Evolutionary conservation across 2,888 invertebrate genomes (phyloP), one percentile per base, ranked within the genome.

Genomic region (Helicoverpa assulta): DNA sequence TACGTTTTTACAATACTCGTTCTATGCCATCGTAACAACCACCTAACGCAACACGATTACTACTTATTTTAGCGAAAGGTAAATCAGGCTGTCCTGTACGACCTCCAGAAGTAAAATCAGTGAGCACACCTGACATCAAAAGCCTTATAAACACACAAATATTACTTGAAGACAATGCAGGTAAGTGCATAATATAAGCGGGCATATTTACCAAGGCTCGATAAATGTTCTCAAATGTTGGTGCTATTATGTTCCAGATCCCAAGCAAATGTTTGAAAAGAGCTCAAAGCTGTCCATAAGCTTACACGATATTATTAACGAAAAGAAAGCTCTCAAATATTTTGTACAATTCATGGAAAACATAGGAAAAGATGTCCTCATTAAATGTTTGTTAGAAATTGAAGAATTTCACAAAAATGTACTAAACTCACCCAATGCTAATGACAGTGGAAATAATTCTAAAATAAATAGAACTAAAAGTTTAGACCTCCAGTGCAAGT

Each of bases 341-440:
- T 98, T 99, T 90, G 96, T 98, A 66, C 98, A 98, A 86, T 99
- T 97, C 91, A 97, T 99, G 96, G 98, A 98, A 86, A 96, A 97
- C n/a, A 96, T 97, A 78, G 97, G 97, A 68, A 96, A 97, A 65
- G 92, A 97, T 66, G 92, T 96, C 21, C 94, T 97, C 43, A 96
- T 98, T 1, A 97, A 97, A 89, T 98, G 98, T 90, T 98, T 97
- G 97, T 89, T 98, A 78, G 98, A 98, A 85, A 96, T 98, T 55
- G 97, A 98, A 86, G 96, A 96, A 82, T 97, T 98, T 84, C 96
- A 96, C 86, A 88, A 76, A 69, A 77, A 87, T 57, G 43, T 89
- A 54, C 76, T 71, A 68, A 87, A 84, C 58, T 79, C 70, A 4
- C 82, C 81, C 54, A 79, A 78, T 60, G 81, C 76, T 72, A 83